Base-by-base conservation (phyloP, 1,140 invertebrate species). In the Bombus haemorrhoidalis region DNA sequence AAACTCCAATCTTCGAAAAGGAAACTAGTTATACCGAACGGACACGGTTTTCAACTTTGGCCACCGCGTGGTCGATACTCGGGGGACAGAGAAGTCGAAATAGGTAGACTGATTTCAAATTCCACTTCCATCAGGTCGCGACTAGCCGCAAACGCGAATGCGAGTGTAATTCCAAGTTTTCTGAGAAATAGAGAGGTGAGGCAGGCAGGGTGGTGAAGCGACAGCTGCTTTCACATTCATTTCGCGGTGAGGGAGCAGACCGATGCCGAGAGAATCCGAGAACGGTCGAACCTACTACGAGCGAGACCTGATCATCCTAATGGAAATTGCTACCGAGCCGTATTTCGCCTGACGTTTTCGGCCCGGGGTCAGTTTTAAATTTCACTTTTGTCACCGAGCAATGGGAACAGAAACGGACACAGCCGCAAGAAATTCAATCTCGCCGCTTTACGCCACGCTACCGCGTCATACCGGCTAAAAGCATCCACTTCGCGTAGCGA, bases 341-440 rank as follows among this genome's bases (percentile, higher is more conserved):
- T 72, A 37, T 79, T 79, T 57, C 62, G 69, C 71, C 39, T 25
- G 22, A 59, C 43, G 47, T 71, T 74, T 39, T 25, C 41, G 37
- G 66, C 41, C 62, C 41, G 79, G 79, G 66, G 69, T 53, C 59
- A 78, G 66, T 90, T 89, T 90, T 87, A 87, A 90, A 90, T 90
- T 90, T 81, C 86, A 47, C 72, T 81, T 90, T 88, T 88, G 83
- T 90, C 68, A 84, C 22, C 64, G 73, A 32, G 37, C 62, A 75
- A 43, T 41, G 62, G 28, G 9, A 80, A 81, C 82, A 37, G 72
- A 57, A 81, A 85, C 69, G 76, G 72, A 71, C 64, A 18, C 57
- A 77, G 15, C 74, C 86, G 75, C 86, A 66, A 88, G 86, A 90
- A 90, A 90, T 90, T 85, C 86, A 86, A 90, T 86, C 83, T 83